These are phyloP conservation scores for Sinocyclocheilus anshuiensis DNA, from an alignment of 2,113 vertebrate genomes.

Conservation along the genomic window DNA sequence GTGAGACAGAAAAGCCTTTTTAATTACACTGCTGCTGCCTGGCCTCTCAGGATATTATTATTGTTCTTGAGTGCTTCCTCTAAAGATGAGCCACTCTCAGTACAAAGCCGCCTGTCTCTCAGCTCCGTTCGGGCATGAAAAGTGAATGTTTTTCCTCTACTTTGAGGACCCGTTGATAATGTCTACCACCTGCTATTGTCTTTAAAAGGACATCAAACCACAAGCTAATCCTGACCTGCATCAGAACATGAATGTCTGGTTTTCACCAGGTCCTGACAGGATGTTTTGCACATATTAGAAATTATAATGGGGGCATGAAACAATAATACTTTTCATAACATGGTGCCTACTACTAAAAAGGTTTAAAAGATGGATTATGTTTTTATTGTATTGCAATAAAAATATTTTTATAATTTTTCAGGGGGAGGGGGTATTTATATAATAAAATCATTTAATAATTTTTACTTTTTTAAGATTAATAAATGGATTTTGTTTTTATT, in stretches of 20 bases:
- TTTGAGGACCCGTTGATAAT: constrained; percentile 64
- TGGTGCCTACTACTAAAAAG: not conserved
- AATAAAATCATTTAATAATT: too few species aligned
- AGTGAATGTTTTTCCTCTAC: constrained; percentile 63
- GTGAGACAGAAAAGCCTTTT: constrained; percentile 80
- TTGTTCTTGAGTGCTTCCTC: constrained; percentile 91
- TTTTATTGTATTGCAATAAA: too few species aligned
- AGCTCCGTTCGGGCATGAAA: constrained; percentile 67
- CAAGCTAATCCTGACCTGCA: constrained; percentile 59
- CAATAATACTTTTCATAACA: constrained; percentile 49
- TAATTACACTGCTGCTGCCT: constrained; percentile 82
- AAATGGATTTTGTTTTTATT: too few species aligned
- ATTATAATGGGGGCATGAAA: constrained; percentile 53
- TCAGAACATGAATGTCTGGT: constrained; percentile 51
- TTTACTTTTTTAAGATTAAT: too few species aligned
- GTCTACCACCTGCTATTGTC: constrained; percentile 71
- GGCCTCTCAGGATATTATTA: constrained; percentile 86
- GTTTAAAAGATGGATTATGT: too few species aligned
- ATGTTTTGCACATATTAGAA: constrained; percentile 64
- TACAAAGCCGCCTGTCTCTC: constrained; percentile 68
- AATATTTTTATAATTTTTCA: too few species aligned
- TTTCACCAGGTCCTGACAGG: constrained; percentile 58
- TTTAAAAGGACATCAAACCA: constrained; percentile 64
- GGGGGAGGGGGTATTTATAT: too few species aligned
- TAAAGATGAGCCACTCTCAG: constrained; percentile 75